A percentile compares a stretch with the other conserved stretches of the same genome.
phyloP scores from a whole-genome alignment of 2,113 vertebrate species.

The Falcunculus frontatus region DNA sequence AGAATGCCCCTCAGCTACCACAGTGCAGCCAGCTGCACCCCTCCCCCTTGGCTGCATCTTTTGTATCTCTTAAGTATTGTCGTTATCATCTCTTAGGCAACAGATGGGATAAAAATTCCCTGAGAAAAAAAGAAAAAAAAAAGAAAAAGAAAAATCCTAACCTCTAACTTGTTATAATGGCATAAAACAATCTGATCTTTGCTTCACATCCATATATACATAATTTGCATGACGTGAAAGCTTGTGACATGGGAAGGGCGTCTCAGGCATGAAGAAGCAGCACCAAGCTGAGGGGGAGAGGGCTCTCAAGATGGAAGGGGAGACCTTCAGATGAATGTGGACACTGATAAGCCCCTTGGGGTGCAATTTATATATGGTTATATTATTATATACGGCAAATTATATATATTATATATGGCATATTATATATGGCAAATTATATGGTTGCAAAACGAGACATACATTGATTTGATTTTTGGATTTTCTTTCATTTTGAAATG shows the following conservation, averaged over 20 bases:
- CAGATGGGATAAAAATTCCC: background rate
- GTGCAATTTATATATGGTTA: too few species aligned
- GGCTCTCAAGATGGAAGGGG: background rate
- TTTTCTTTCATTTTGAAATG: background rate
- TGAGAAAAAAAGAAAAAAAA: background rate
- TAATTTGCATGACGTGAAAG: background rate
- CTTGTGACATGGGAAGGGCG: background rate
- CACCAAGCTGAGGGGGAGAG: background rate
- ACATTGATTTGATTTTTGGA: background rate
- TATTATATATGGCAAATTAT: too few species aligned
- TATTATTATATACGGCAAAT: too few species aligned
- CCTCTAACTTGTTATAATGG: background rate
- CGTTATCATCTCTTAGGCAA: background rate
- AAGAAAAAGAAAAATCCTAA: background rate
- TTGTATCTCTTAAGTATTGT: background rate
- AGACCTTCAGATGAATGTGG: background rate
- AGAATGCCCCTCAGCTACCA: background rate
- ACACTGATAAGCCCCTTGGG: background rate
- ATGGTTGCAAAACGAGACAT: background rate
- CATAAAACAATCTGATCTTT: background rate
- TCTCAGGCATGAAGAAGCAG: background rate
- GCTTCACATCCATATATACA: background rate
- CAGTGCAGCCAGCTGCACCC: background rate
- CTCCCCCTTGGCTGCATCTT: background rate
- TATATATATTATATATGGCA: too few species aligned